These are phyloP conservation scores for Cirrhinus molitorella DNA, from an alignment of 2,797 vertebrate species.

Conservation along the genomic window DNA sequence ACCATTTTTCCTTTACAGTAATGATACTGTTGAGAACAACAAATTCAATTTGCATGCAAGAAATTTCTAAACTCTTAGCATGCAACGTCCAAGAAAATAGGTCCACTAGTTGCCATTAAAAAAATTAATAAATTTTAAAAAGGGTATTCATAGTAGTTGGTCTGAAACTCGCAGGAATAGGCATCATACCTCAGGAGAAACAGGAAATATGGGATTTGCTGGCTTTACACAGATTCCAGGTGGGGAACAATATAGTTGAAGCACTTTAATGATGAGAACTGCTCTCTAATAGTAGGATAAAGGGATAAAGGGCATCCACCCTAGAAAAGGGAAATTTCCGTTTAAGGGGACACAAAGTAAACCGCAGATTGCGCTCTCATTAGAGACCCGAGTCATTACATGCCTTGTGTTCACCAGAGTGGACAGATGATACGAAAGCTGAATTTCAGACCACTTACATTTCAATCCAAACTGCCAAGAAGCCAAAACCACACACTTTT, in stretches of 20 bases:
- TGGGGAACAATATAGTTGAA: neutral
- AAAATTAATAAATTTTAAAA: neutral
- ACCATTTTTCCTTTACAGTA: neutral
- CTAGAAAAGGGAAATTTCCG: neutral
- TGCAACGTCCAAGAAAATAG: neutral
- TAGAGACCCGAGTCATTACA: slow-evolving; percentile 35
- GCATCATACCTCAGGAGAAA: neutral
- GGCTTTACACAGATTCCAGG: slow-evolving; percentile 41
- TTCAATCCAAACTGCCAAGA: slow-evolving; percentile 1
- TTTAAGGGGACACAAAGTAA: slow-evolving; percentile 14
- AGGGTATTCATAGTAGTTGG: neutral
- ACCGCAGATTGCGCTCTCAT: slow-evolving; percentile 8
- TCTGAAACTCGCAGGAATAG: slow-evolving; percentile 1
- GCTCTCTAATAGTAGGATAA: neutral
- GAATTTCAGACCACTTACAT: slow-evolving; percentile 15
- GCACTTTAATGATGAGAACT: slow-evolving; percentile 8
- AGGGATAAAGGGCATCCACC: slow-evolving; percentile 1
- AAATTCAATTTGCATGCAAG: slow-evolving; percentile 2
- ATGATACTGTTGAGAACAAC: slow-evolving; percentile 1
- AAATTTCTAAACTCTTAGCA: slow-evolving; percentile 35
- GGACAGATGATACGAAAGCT: slow-evolving; percentile 13
- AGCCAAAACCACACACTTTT: slow-evolving; percentile 11
- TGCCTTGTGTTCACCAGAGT: slow-evolving; percentile 45
- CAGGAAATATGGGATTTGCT: slow-evolving; percentile 19
- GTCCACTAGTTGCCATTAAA: neutral